Conservation (phyloP, 2,888 invertebrate genomes). For the Andrena flavipes region DNA sequence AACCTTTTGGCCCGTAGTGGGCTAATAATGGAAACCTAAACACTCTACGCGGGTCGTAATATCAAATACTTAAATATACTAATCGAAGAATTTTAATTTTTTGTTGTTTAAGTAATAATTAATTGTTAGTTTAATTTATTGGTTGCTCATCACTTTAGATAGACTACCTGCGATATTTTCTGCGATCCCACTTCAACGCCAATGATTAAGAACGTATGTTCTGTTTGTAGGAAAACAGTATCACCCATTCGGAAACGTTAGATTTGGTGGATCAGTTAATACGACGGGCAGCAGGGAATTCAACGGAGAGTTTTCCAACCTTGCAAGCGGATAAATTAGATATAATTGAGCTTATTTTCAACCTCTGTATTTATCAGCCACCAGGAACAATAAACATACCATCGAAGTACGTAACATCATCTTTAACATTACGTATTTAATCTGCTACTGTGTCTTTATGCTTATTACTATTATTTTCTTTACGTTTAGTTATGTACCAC, state of each 20-base stretch:
- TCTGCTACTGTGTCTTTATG: not conserved
- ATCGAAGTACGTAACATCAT: conserved; percentile 87
- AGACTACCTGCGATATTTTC: too few species aligned
- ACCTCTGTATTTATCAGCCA: conserved; percentile 95
- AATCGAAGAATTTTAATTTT: too few species aligned
- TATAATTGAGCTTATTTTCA: conserved; percentile 95
- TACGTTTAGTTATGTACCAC: conserved; percentile 90
- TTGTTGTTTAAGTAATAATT: too few species aligned
- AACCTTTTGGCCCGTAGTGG: too few species aligned
- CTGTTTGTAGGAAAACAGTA: conserved; percentile 89
- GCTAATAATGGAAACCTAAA: too few species aligned
- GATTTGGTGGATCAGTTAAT: conserved; percentile 95
- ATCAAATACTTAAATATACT: too few species aligned
- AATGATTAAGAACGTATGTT: not conserved
- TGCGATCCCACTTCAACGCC: too few species aligned
- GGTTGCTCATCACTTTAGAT: too few species aligned
- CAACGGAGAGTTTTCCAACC: conserved; percentile 90
- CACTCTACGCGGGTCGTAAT: too few species aligned
- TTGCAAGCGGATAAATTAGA: conserved; percentile 92
- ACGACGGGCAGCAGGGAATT: conserved; percentile 92
- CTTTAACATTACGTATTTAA: conserved; percentile 16
- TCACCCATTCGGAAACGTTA: conserved; percentile 93
- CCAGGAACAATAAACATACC: conserved; percentile 97
- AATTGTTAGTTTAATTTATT: too few species aligned
- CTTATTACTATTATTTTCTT: conserved; percentile 2